Evolutionary conservation across 1,140 invertebrate species (phyloP).

Genomic region (Planococcus citri): DNA sequence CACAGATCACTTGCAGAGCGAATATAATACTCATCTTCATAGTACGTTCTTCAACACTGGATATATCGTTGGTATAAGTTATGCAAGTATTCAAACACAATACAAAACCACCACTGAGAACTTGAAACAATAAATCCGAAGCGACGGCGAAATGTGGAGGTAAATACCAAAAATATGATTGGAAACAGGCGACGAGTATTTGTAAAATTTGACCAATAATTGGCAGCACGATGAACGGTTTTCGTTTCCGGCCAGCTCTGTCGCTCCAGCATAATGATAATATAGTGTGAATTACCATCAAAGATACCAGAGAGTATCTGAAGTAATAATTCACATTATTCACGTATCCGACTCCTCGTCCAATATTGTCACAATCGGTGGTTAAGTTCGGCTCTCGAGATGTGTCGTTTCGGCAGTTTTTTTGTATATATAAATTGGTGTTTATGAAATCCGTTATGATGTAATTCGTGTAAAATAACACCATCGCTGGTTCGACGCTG

Average conservation of each 20-base stretch:
- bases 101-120: background rate
- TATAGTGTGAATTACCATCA: background rate
- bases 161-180: background rate
- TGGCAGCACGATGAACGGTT: constrained; percentile 36
- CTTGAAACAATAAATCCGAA: background rate
- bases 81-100: background rate
- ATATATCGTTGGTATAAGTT: background rate
- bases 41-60: background rate
- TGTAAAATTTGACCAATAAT: constrained; percentile 27
- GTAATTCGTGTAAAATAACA: background rate
- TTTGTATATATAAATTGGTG: background rate
- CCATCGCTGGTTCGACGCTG: background rate
- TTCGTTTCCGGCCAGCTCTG: constrained; percentile 31
- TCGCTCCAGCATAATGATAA: constrained; percentile 26
- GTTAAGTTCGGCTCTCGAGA: background rate
- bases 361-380: background rate
- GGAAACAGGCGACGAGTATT: background rate
- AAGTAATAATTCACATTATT: background rate
- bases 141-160: background rate
- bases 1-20: background rate
- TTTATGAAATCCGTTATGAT: background rate
- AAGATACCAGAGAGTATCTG: background rate
- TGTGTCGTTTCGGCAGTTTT: background rate
- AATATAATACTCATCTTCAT: background rate
- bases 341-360: background rate